Base-by-base conservation (phyloP, 1,140 invertebrate genomes). In the Helicorthomorpha holstii region DNA sequence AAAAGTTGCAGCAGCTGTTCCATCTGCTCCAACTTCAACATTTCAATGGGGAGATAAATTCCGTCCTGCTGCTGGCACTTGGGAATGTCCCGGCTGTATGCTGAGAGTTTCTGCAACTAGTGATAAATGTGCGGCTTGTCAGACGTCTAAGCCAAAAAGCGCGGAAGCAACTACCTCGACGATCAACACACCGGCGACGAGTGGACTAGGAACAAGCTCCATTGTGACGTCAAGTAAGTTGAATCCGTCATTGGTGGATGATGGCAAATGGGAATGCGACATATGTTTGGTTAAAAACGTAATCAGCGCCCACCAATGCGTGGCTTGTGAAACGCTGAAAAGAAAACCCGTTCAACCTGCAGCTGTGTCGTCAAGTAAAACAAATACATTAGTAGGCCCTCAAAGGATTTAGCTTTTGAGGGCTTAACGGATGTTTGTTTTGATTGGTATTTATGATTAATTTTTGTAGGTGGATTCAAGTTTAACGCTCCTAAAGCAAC, bases 31-130 rank as follows among this genome's bases (percentile, higher is more conserved):
- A 34, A 7, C 16, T 34, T 34, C 29, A 34, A 34, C 7, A 7
- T 7, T 3, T 29, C 26, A 27, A 2, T 49, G 27, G 27, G 48
- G 48, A 10, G 26, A 49, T 27, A 49, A 38, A 38, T 49, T 49
- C 23, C 12, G 12, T 25, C 48, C 48, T 49, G 3, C 48, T 3
- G 2, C 48, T 27, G 48, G 29, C n/a, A 34, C 12, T 19, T 49
- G 48, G 48, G 22, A 19, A 21, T 49, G 48, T 49, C 48, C 48
- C 2, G 34, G 7, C n/a, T 49, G 48, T 38, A 7, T 49, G 2
- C 10, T 49, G 3, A n/a, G 16, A 3, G 26, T 25, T 23, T 14
- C 27, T 3, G 7, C 12, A 4, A 23, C 27, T 34, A 14, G 21
- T 3, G 2, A 29, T 10, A 49, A 29, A 21, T 49, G 48, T 38